Evolutionary conservation across 2,888 invertebrate species (phyloP).

Genomic region (Himalopsyche japonica): DNA sequence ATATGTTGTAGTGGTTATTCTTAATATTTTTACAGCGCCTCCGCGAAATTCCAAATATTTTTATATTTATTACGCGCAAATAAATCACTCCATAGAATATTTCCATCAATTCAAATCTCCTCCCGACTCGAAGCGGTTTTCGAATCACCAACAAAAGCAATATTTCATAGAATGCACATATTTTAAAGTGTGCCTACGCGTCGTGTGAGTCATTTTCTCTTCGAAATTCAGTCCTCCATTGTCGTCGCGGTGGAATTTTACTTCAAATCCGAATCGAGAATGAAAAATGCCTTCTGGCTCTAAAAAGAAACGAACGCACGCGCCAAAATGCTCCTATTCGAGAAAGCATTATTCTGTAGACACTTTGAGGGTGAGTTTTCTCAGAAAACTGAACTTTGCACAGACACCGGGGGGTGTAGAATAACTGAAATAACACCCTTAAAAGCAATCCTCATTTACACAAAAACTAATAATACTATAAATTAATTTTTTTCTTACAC

Average conservation of each 20-base stretch:
- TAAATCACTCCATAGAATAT: neutral
- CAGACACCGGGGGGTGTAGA: neutral
- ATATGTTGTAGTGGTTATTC: no score
- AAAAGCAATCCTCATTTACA: no score
- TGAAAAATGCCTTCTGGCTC: constrained; percentile 7
- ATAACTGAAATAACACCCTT: no score
- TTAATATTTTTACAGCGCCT: no score
- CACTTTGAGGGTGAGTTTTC: neutral
- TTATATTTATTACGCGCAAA: neutral
- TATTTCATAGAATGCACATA: neutral
- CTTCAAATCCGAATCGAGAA: constrained; percentile 13
- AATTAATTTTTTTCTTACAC: no score
- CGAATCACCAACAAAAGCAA: neutral
- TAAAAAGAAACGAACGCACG: neutral
- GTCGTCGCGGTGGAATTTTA: constrained; percentile 20
- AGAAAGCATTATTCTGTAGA: neutral
- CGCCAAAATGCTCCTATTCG: neutral
- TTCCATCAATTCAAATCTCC: neutral
- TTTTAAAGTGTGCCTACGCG: neutral
- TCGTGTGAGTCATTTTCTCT: constrained; percentile 2
- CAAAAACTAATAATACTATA: no score
- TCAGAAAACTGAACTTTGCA: neutral
- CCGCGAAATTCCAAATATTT: no score
- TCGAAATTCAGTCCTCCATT: constrained; percentile 18
- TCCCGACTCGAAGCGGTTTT: neutral